Conservation (phyloP, 2,797 vertebrate species). For the Catharus ustulatus region DNA sequence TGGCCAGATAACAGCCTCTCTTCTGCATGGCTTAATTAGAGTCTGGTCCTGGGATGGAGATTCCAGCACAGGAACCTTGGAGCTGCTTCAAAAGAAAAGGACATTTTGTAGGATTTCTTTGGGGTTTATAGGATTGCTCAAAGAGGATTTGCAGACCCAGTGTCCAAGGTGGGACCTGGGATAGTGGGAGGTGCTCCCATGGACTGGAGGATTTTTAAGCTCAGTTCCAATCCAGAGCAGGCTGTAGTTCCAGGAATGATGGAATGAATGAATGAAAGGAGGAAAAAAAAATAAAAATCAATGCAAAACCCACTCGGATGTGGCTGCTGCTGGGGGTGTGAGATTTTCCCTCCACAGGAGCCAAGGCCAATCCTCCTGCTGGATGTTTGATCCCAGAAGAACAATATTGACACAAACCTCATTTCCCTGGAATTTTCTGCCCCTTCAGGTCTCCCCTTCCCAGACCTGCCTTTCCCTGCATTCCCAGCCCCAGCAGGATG, state of each 20-base stretch:
- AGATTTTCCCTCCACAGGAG: not conserved
- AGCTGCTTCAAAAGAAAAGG: not conserved
- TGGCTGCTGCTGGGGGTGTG: not conserved
- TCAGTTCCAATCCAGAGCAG: not conserved
- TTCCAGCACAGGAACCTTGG: not conserved
- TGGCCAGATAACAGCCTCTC: not conserved
- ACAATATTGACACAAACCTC: not conserved
- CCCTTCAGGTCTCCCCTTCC: not conserved
- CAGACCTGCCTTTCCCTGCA: rapidly evolving
- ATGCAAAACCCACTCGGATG: rapidly evolving
- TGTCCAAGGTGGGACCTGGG: not conserved
- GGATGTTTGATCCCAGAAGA: not conserved
- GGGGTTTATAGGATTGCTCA: not conserved
- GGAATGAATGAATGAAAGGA: not conserved
- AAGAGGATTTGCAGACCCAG: not conserved
- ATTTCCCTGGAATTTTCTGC: not conserved
- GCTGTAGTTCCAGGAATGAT: too few relatives aligned
- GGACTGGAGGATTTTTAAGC: not conserved
- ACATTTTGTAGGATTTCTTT: rapidly evolving
- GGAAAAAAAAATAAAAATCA: not conserved
- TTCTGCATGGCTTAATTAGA: not conserved
- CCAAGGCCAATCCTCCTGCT: not conserved
- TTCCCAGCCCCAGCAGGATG: not conserved
- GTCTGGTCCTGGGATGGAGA: not conserved
- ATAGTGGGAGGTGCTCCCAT: rapidly evolving